A percentile compares a stretch with the other conserved stretches of the same genome.
Evolutionary conservation across 2,113 vertebrate genomes (phyloP).

Genomic region (Pardalotus punctatus): DNA sequence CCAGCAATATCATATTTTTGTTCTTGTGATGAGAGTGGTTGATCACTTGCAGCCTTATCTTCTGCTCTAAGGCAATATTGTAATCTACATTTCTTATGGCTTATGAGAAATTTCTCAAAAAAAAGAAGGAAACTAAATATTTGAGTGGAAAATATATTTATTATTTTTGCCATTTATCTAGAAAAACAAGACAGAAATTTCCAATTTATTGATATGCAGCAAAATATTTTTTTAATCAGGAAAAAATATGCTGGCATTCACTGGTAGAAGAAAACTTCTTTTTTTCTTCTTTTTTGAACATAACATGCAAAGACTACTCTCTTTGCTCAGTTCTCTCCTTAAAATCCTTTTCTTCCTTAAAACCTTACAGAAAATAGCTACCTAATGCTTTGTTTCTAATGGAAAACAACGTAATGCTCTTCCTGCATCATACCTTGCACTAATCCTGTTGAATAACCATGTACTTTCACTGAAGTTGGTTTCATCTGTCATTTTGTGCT

Average conservation of each 20-base stretch:
- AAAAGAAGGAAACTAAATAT: background rate
- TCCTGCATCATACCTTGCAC: background rate
- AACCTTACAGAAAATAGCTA: background rate
- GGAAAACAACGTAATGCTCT: background rate
- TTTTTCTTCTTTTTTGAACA: background rate
- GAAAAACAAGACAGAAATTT: background rate
- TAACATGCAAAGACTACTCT: background rate
- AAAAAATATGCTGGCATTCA: background rate
- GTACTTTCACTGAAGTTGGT: background rate
- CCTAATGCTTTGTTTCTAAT: background rate
- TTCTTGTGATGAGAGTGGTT: background rate
- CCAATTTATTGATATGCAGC: background rate
- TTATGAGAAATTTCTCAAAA: background rate
- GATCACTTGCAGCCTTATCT: background rate
- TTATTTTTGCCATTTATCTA: background rate
- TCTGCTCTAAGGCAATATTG: background rate
- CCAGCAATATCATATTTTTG: background rate
- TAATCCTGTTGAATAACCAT: background rate
- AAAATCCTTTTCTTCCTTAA: background rate
- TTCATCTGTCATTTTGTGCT: background rate
- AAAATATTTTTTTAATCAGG: background rate
- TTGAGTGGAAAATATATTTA: background rate
- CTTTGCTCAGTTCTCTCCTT: background rate
- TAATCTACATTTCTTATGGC: background rate
- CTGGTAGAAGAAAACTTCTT: background rate